Conservation (phyloP, 2,888 invertebrate species). For the Automeris io region DNA sequence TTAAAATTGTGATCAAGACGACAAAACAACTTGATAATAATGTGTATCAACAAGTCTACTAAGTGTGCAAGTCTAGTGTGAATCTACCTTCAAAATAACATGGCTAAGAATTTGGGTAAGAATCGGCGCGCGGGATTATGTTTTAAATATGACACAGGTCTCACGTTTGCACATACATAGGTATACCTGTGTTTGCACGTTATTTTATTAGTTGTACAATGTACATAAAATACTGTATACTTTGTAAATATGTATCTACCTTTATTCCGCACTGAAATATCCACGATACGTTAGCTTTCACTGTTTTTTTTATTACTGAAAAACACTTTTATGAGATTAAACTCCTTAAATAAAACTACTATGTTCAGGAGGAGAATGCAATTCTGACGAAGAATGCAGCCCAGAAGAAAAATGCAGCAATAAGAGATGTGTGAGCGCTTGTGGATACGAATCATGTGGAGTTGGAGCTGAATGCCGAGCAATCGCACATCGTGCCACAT, state of each 20-base stretch:
- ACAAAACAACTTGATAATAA: not conserved
- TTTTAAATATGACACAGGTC: not conserved
- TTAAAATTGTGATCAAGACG: not conserved
- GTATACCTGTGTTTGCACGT: conserved; percentile 6
- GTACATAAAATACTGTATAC: conserved; percentile 4
- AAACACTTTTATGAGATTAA: not conserved
- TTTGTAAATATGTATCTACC: conserved; percentile 3
- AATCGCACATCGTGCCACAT: conserved; percentile 84
- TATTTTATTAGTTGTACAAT: conserved; percentile 1
- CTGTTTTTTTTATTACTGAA: not conserved
- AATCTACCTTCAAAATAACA: not conserved
- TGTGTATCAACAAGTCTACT: no score
- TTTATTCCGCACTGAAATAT: not conserved
- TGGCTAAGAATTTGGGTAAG: not conserved
- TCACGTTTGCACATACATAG: not conserved
- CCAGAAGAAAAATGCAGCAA: conserved; percentile 83
- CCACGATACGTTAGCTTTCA: conserved; percentile 10
- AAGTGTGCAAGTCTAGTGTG: no score
- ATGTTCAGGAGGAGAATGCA: conserved; percentile 77
- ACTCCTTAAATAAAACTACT: not conserved
- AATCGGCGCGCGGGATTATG: not conserved
- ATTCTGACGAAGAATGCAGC: conserved; percentile 83
- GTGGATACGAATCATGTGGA: conserved; percentile 83
- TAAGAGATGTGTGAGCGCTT: conserved; percentile 86
- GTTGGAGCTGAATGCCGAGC: conserved; percentile 87